Conservation (phyloP, 2,888 invertebrate species). For the Agrotis ipsilon region DNA sequence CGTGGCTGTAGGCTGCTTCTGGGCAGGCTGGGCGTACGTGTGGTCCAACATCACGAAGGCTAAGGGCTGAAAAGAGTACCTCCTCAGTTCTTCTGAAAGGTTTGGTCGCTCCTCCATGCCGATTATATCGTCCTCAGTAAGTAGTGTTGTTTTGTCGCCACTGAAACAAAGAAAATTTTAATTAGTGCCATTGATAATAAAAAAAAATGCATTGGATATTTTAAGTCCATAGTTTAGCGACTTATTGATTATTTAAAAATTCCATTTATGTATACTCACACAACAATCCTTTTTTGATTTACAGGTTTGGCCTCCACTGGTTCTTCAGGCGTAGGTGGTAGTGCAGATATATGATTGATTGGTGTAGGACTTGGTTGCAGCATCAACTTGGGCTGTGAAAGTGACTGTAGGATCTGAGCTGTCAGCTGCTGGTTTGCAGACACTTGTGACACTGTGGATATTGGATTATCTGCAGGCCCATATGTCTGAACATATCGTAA, state of each 20-base stretch:
- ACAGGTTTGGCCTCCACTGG: conserved; percentile 76
- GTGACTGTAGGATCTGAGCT: conserved; percentile 92
- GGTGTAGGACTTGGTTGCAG: conserved; percentile 77
- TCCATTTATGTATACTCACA: conserved; percentile 77
- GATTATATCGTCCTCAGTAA: conserved; percentile 88
- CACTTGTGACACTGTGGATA: conserved; percentile 86
- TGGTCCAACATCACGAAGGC: conserved; percentile 89
- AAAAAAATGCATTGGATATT: conserved; percentile 7
- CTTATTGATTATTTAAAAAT: not conserved
- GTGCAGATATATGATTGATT: conserved; percentile 69
- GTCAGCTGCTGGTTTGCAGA: conserved; percentile 92
- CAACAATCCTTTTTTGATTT: conserved; percentile 85
- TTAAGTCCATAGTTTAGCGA: not conserved
- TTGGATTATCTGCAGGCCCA: conserved; percentile 80
- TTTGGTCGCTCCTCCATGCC: conserved; percentile 89
- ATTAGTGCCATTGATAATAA: conserved; percentile 20
- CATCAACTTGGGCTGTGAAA: conserved; percentile 87
- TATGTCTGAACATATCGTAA: conserved; percentile 87
- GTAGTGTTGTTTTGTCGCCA: conserved; percentile 87
- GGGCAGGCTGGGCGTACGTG: conserved; percentile 88
- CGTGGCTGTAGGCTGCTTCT: conserved; percentile 80
- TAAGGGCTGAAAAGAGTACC: conserved; percentile 87
- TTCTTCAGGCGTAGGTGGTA: conserved; percentile 76
- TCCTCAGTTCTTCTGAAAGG: conserved; percentile 85
- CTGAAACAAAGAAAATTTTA: conserved; percentile 75